phyloP scores from a whole-genome alignment of 35 echinoderm and acorn worm genomes.

The Diadema setosum region DNA sequence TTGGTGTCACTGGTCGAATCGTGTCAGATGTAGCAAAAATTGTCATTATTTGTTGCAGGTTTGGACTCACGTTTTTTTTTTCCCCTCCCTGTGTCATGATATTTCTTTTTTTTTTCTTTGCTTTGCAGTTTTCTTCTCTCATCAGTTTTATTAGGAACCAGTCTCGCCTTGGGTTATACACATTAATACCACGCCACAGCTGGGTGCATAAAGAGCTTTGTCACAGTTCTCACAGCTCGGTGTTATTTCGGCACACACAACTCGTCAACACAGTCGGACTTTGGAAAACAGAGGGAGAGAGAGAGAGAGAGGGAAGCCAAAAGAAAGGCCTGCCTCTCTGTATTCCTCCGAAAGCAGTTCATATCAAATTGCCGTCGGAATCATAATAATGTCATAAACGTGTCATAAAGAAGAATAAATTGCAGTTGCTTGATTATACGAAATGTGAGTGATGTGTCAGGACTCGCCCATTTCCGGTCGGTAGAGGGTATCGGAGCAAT shows the following conservation, averaged over 20 bases:
- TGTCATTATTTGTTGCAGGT: no score
- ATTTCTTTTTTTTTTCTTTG: no score
- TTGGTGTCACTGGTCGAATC: no score
- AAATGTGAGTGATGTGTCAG: slow-evolving; percentile 14
- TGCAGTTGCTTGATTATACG: background rate
- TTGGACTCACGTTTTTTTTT: no score
- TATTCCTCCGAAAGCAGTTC: background rate
- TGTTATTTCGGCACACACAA: background rate
- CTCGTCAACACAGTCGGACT: background rate
- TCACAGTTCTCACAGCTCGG: background rate
- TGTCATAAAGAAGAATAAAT: background rate
- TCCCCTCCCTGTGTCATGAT: no score
- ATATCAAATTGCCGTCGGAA: slow-evolving; percentile 15
- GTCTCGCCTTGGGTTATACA: no score
- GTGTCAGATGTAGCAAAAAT: no score
- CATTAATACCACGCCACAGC: no score
- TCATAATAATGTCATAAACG: slow-evolving; percentile 19
- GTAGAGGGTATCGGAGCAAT: background rate
- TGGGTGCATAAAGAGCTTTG: background rate
- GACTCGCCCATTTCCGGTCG: background rate
- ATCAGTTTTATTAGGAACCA: no score
- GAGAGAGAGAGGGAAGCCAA: background rate
- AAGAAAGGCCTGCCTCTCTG: background rate
- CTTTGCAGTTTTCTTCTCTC: no score
- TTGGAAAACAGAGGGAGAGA: background rate